These are phyloP conservation scores for Vollenhovia emeryi DNA, from an alignment of 1,140 invertebrate genomes.

Conservation along the genomic window DNA sequence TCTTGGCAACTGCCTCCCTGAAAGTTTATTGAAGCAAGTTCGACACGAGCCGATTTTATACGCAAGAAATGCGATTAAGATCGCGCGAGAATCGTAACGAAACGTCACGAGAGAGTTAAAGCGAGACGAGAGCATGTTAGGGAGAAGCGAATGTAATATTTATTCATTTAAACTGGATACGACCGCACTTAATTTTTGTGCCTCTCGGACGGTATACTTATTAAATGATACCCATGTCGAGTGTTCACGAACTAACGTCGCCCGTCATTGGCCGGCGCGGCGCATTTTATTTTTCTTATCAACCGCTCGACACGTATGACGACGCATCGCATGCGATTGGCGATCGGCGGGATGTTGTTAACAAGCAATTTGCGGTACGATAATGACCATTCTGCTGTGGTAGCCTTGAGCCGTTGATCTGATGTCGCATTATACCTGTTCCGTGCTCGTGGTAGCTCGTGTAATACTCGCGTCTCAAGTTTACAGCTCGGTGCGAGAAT, in stretches of 20 bases:
- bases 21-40: not conserved
- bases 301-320: not conserved
- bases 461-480: slow-evolving; percentile 5
- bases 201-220: not conserved
- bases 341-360: slow-evolving; percentile 42
- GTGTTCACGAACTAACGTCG: not conserved
- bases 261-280: not conserved
- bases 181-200: not conserved
- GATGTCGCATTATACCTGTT: slow-evolving; percentile 39
- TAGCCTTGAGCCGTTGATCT: slow-evolving; percentile 46
- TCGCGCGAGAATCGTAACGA: not conserved
- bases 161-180: not conserved
- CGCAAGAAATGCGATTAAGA: not conserved
- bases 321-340: slow-evolving; percentile 21
- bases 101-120: not conserved
- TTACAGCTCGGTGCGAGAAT: not conserved
- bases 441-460: slow-evolving; percentile 25
- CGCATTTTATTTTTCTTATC: slow-evolving; percentile 37
- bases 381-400: slow-evolving; percentile 47
- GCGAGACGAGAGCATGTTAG: not conserved
- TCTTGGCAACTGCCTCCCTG: not conserved
- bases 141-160: not conserved
- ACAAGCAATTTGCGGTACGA: slow-evolving; percentile 50
- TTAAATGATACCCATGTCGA: not conserved
- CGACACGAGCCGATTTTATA: not conserved